Evolutionary conservation across 2,888 invertebrate genomes (phyloP), one percentile per base, ranked within the genome.

Genomic region (Brachypterus glaber): DNA sequence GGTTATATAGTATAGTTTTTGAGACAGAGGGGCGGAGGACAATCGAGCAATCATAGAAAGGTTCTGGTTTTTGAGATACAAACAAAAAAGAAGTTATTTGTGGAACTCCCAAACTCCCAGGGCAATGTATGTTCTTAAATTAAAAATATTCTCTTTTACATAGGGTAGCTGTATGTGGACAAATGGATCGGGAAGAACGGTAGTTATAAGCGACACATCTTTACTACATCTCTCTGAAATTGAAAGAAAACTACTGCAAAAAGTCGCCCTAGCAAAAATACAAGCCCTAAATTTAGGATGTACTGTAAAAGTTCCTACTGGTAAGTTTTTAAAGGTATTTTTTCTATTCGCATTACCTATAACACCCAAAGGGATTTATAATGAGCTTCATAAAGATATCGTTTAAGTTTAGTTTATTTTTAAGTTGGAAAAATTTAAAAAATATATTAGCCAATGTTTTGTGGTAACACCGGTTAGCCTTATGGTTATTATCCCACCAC

Each of bases 241-340:
- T 48, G 89, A 90, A 67, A 69, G 84, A 41, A 71, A 80, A 47
- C 79, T 86, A 35, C 72, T 93, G 43, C 87, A 87, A 68, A 82
- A 86, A 58, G 83, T 93, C 32, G 89, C 91, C 1, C 70, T 90
- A 18, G 84, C 87, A 14, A 80, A 88, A 61, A 76, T 93, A 40
- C 85, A 86, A 62, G 84, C 86, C 51, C 73, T 89, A 53, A 87
- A 88, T 67, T 76, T 91, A 17, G 90, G 89, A 24, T 82, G 85
- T 46, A 70, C 75, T 45, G 74, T 91, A 56, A 78, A 80, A 64
- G 76, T 84, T 59, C 89, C 90, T 33, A 81, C 79, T 70, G 89
- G 89, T 89, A 59, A 70, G 58, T 13, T 3, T 13, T 33, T 11
- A 12, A 14, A 35, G 8, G 9, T 17, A 16, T 36, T 37, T 17